Base-by-base conservation (phyloP, 2,888 invertebrate species). In the Lepas anatifera region DNA sequence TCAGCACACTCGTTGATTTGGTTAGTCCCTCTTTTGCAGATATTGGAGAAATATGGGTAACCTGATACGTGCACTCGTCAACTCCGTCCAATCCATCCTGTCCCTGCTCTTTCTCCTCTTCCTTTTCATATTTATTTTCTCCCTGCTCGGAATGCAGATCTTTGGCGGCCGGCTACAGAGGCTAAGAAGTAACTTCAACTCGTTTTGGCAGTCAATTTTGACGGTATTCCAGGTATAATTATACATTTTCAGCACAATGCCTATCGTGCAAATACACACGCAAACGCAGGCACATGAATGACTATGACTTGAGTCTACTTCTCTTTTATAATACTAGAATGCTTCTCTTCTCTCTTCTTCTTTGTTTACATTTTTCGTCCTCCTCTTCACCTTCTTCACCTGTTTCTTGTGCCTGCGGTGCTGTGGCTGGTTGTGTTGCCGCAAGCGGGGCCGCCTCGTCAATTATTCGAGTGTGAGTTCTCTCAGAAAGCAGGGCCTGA, bases 51-150 rank as follows among this genome's bases (percentile, higher is more conserved):
- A 97, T 0, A 85, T 99, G 72, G 93, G 98, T 71, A 99, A 99
- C 84, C 85, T 99, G 77, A 99, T 99, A 73, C 96, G 97, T 39
- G 99, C 98, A 39, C 85, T 99, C 76, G 87, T 99, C 77, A 99
- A 99, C 85, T 98, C 97, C 71, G 96, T 99, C 83, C 95, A 98
- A 82, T 98, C 99, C 71, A 99, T 99, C 81, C 97, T 97, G 73
- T 98, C 98, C 64, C 86, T 99, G 72, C 84, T 99, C 82, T 86
- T 99, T 74, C 87, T 99, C 75, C 87, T 99, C 78, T 99, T 99
- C 83, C 87, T 99, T 74, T 99, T 99, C 84, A 99, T 99, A 83
- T 96, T 99, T 81, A 99, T 99, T 82, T 99, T 99, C 83, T 97
- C 99, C 46, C 85, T 99, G 72, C 86, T 99, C 73, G 99, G 99